phyloP scores from a whole-genome alignment of 2,888 invertebrate species.

The Drosophila acutilabella region DNA sequence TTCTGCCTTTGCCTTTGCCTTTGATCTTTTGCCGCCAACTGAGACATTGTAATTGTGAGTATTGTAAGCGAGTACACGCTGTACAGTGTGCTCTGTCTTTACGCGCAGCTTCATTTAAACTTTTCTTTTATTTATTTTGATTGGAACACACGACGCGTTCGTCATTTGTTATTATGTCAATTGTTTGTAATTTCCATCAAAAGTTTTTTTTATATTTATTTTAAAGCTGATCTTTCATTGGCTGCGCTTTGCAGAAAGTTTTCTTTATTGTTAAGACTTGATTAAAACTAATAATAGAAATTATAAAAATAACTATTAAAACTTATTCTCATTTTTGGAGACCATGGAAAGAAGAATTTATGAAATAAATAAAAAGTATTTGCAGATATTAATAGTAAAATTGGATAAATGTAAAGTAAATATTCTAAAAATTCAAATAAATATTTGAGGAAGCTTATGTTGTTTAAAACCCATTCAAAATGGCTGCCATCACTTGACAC shows the following conservation, averaged over 20 bases:
- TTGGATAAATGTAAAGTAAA: background rate
- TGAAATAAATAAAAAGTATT: background rate
- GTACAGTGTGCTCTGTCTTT: conserved; percentile 21
- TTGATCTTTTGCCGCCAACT: conserved; percentile 72
- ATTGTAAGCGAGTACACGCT: conserved; percentile 33
- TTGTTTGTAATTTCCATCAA: conserved; percentile 61
- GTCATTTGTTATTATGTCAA: conserved; percentile 66
- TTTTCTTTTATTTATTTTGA: conserved; percentile 41
- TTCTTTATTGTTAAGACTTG: conserved; percentile 5
- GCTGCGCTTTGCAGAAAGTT: conserved; percentile 15
- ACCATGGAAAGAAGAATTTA: too few relatives aligned
- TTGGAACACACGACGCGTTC: conserved; percentile 38
- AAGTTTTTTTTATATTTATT: conserved; percentile 16
- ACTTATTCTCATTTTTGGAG: background rate
- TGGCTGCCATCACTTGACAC: conserved; percentile 21
- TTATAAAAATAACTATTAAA: background rate
- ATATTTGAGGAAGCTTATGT: too few relatives aligned
- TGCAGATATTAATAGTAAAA: background rate
- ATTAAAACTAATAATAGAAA: background rate
- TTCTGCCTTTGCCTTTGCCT: conserved; percentile 41
- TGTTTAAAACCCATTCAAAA: conserved; percentile 16
- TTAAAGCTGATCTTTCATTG: conserved; percentile 28
- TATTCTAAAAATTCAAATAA: background rate
- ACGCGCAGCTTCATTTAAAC: conserved; percentile 31
- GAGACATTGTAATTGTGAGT: conserved; percentile 70